A percentile compares a stretch with the other conserved stretches of the same genome.
Evolutionary conservation across 2,113 vertebrate species (phyloP).

Genomic region (Cynocephalus volans): DNA sequence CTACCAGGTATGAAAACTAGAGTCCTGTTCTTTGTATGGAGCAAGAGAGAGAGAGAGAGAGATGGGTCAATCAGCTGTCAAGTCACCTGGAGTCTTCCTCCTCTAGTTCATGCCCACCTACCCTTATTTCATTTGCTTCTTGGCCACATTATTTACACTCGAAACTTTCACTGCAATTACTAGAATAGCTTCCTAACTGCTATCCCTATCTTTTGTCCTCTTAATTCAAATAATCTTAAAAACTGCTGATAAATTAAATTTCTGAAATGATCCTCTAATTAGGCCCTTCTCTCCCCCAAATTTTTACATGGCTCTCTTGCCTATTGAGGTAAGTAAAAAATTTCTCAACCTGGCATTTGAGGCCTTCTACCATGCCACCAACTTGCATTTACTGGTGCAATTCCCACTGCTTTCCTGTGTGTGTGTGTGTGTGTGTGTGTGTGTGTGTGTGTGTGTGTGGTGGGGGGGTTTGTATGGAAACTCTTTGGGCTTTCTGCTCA

Average conservation of each 20-base stretch:
- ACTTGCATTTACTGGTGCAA: background rate
- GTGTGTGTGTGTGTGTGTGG: background rate
- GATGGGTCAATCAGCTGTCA: background rate
- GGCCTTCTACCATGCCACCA: background rate
- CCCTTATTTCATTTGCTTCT: background rate
- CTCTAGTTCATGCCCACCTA: too few relatives aligned
- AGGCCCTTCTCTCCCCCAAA: background rate
- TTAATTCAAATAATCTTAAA: background rate
- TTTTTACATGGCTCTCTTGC: background rate
- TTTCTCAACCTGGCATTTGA: background rate
- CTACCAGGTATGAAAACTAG: background rate
- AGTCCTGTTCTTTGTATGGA: background rate
- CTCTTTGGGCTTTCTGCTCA: too few relatives aligned
- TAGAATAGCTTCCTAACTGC: background rate
- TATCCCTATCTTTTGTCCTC: background rate
- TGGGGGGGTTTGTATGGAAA: too few relatives aligned
- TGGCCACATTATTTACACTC: background rate
- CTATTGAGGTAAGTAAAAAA: background rate
- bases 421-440: background rate
- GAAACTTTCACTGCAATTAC: background rate
- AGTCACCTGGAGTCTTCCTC: background rate
- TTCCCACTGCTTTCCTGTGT: background rate
- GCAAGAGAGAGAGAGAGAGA: background rate
- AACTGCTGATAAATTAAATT: background rate
- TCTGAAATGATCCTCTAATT: background rate